Evolutionary conservation across 2,113 vertebrate species (phyloP), one percentile per base, ranked within the genome.

Genomic region (Mus pahari): DNA sequence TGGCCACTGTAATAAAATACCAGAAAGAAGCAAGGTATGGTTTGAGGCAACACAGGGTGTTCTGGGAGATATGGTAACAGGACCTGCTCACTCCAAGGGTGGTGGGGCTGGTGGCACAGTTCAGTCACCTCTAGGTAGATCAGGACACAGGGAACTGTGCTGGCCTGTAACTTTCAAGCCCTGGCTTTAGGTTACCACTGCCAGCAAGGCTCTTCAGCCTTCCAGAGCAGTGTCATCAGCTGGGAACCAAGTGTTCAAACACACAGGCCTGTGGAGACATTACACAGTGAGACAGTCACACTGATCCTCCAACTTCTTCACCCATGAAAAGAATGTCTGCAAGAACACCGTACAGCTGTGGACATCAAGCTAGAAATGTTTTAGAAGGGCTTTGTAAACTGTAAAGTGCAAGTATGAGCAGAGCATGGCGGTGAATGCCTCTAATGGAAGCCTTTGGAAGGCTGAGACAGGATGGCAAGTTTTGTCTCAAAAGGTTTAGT

Each of bases 341-440:
- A 64, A 39, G n/a, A 42, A 24, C 58, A 62, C 81, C 62, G n/a
- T 9, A 6, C 36, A 19, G n/a, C 81, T 28, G 81, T 66, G 24
- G 39, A 42, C 6, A 13, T 22, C 66, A 75, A 31, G 5, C 19
- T 70, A 36, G 45, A 81, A 13, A 5, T 10, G 7, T 36, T 58
- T 68, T n/a, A n/a, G 53, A 95, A 66, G 50, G 13, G 50, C 39
- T 91, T 42, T 39, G 82, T 81, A 62, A 87, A 88, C 55, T 73
- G 75, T 42, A 92, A 62, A 83, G 22, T 28, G 45, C 33, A 62
- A 64, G 64, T 5, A 48, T 7, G 42, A 86, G 12, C 28, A 12
- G 24, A 33, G 28, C 5, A 0, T 24, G 33, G 64, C 7, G 1
- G 48, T 5, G 0, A 48, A 53, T 26, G 33, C 33, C 64, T 53